Evolutionary conservation across 2,797 vertebrate genomes (phyloP).

Genomic region (Myotis daubentonii): DNA sequence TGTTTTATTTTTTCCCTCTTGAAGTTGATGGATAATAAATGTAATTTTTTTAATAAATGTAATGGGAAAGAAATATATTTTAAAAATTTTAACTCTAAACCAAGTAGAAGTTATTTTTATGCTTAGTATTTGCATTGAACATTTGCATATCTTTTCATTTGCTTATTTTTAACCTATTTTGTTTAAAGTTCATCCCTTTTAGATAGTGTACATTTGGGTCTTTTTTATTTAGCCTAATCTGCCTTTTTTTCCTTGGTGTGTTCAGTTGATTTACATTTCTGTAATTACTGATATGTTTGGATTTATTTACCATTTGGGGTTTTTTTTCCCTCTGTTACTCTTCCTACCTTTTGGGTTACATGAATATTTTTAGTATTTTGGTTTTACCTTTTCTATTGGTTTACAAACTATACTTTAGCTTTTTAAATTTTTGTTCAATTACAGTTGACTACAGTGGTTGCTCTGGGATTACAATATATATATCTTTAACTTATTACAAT

Average conservation of each 20-base stretch:
- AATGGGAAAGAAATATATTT: background rate
- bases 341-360: background rate
- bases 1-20: background rate
- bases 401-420: background rate
- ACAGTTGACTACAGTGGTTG: background rate
- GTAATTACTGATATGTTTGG: background rate
- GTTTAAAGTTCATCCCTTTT: constrained; percentile 6
- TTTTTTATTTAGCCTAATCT: constrained; percentile 7
- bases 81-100: background rate
- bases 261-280: constrained; percentile 21
- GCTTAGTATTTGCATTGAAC: background rate
- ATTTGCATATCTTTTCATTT: background rate
- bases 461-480: background rate
- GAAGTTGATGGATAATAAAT: background rate
- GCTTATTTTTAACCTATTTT: constrained; percentile 4
- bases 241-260: background rate
- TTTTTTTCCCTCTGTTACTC: background rate
- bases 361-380: background rate
- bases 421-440: background rate
- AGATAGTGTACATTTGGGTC: background rate
- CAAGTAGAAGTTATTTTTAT: constrained; percentile 8
- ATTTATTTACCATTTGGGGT: background rate
- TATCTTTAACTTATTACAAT: background rate
- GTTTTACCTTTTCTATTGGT: constrained; percentile 11
- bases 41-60: background rate